phyloP scores from a whole-genome alignment of 2,888 invertebrate genomes.

The Lepidocyrtinus sp. region DNA sequence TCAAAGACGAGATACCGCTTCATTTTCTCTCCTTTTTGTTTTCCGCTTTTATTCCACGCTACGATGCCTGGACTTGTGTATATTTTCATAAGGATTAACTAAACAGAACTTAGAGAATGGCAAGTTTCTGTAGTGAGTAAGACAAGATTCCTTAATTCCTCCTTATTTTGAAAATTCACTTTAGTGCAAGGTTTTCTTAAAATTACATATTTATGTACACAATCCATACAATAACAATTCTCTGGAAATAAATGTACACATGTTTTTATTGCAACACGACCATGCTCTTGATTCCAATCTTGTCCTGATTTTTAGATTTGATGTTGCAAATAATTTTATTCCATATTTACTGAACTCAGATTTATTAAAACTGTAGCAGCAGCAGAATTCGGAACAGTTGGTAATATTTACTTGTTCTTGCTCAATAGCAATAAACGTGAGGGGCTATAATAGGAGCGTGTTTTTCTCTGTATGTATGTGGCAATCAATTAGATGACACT shows the following conservation, averaged over 20 bases:
- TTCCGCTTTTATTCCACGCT: neutral
- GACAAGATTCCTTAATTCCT: neutral
- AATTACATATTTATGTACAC: neutral
- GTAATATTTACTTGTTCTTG: neutral
- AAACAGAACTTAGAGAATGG: neutral
- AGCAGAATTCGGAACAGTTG: neutral
- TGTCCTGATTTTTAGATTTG: too few relatives aligned
- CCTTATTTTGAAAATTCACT: neutral
- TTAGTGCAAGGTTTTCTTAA: neutral
- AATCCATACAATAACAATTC: neutral
- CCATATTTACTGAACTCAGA: neutral
- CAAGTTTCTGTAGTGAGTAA: neutral
- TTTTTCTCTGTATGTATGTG: constrained; percentile 18
- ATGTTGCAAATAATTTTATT: neutral
- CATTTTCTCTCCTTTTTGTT: neutral
- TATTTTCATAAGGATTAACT: neutral
- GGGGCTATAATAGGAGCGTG: neutral
- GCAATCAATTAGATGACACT: constrained; percentile 62
- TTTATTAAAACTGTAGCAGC: neutral
- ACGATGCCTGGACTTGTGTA: neutral
- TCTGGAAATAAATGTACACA: neutral
- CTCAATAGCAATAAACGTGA: neutral
- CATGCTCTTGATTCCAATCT: too few relatives aligned
- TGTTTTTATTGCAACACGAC: neutral
- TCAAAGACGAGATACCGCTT: neutral